Base-by-base conservation (phyloP, 2,888 invertebrate genomes). In the Philaethria dido region DNA sequence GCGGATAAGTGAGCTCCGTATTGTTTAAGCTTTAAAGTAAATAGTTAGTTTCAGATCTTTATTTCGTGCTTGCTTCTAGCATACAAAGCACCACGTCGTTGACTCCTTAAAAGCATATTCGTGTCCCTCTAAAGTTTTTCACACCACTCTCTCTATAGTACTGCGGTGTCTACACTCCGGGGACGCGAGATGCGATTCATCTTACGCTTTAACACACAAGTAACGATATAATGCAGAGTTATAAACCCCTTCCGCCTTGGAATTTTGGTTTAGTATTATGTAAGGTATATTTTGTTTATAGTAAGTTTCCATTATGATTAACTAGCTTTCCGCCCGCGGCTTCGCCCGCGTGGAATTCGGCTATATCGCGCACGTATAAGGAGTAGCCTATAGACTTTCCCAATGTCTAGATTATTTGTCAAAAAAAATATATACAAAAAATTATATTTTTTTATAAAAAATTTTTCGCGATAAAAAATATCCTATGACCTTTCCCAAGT, bases 51-150 rank as follows among this genome's bases (percentile, higher is more conserved):
- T 62, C 69, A 66, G 68, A 73, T 71, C 67, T 69, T 73, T 74
- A 75, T 74, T 74, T 69, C 73, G 69, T 70, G 69, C 62, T 68
- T 69, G 67, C 66, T 67, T 64, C 65, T 60, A 57, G 71, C 72
- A 68, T 72, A 72, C 71, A 68, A 69, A 69, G 66, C 67, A 64
- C 62, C 68, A 71, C 69, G 69, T 68, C 70, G 69, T 68, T 72
- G 75, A 73, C 78, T 75, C 72, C 74, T 80, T 88, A 85, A 88
- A 87, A 87, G 88, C 84, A 79, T 85, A 86, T 82, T 81, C 87
- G 76, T 88, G 87, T 87, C 77, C 77, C 74, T 76, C 72, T 78
- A 79, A 81, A 87, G 84, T 80, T 86, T 85, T 85, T 83, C 75
- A 66, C 70, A 61, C 65, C 71, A 62, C 70, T 69, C 68, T 55